Evolutionary conservation across 1,140 invertebrate species (phyloP), one percentile per base, ranked within the genome.

Genomic region (Bombus waltoni): DNA sequence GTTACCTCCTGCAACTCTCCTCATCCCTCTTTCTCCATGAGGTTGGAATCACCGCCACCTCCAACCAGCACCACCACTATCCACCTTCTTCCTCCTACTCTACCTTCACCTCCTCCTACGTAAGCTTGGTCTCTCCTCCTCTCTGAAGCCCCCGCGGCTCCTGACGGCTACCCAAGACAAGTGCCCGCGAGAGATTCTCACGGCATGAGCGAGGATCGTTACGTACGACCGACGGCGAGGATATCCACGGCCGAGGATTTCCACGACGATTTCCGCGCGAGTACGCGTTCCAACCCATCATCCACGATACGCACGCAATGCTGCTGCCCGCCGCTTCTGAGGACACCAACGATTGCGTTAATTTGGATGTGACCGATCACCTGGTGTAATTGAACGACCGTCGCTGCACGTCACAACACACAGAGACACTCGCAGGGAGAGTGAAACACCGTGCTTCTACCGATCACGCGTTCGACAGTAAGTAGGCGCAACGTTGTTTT

Each of bases 151-250:
- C 91, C 92, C 92, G 87, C 90, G 87, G 88, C 91, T 91, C 91
- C 92, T 92, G 89, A 91, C 93, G 91, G 92, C 93, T 94, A 92
- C 92, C 94, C 93, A 95, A 95, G 93, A 94, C 92, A 94, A 95
- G 94, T 94, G 91, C 92, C 94, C 93, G 94, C 93, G 93, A 94
- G 94, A 95, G 94, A 95, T 95, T 95, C 94, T 92, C 94, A 93
- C 90, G 87, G 93, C 92, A 93, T 93, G 94, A 95, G 92, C 93
- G 89, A 93, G 92, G 94, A 95, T 95, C 94, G 94, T 95, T 94
- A 92, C 92, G 90, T 92, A 90, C 87, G 87, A 92, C 87, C 89
- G 87, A 90, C 84, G 86, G 83, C 80, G 85, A 91, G 85, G 89
- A 87, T 91, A 89, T 92, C 91, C 92, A 93, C 74, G 92, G 87